Percentiles rank a stretch among this genome's conserved stretches.
phyloP scores from a whole-genome alignment of 2,888 invertebrate genomes.

The Drosophila pseudotalamancana region DNA sequence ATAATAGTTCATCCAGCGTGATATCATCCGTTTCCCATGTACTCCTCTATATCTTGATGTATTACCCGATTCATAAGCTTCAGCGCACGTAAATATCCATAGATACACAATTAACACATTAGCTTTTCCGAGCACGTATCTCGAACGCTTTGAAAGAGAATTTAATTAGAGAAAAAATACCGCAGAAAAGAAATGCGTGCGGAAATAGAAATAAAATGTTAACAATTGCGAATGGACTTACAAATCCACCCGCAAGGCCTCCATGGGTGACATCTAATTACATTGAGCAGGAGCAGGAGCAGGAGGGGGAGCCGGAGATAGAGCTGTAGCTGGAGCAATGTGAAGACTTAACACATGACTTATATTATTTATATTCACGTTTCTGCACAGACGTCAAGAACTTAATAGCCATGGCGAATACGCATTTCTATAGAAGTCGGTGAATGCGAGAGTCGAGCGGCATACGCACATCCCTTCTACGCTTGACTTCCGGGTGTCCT shows the following conservation, averaged over 20 bases:
- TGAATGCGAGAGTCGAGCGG: neutral
- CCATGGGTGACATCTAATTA: no score
- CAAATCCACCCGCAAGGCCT: neutral
- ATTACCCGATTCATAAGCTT: neutral
- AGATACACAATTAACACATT: no score
- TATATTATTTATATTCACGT: neutral
- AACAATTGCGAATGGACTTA: neutral
- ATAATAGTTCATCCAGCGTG: no score
- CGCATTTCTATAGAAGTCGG: conserved; percentile 8
- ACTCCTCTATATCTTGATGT: neutral
- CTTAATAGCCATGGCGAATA: conserved; percentile 1
- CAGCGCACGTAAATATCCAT: no score
- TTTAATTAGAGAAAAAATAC: conserved; percentile 3
- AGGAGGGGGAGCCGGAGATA: no score
- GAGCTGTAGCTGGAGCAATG: neutral
- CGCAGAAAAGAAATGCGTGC: neutral
- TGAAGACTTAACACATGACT: neutral
- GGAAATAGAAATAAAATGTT: neutral
- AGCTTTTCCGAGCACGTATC: conserved; percentile 2
- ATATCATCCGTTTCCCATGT: neutral
- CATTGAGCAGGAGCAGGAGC: no score
- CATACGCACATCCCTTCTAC: conserved; percentile 14
- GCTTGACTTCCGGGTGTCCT: conserved; percentile 51
- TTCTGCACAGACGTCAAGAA: neutral
- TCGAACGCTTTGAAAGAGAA: neutral